These are phyloP conservation scores for Notiomystis cincta DNA, from an alignment of 2,113 vertebrate species.

Conservation along the genomic window DNA sequence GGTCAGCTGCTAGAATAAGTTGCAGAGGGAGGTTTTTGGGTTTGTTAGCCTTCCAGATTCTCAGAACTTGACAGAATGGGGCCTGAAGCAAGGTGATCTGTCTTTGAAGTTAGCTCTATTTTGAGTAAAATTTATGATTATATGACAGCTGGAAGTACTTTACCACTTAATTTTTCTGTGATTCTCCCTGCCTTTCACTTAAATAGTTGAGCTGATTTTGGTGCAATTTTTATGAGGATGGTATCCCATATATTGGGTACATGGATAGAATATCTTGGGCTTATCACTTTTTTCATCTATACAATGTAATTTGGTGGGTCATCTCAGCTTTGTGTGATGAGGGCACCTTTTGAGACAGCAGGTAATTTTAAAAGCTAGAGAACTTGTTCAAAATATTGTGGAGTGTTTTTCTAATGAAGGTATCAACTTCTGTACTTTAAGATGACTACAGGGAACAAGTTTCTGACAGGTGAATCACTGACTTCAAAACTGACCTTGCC, in stretches of 20 bases:
- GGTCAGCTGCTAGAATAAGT: neutral
- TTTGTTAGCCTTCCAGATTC: neutral
- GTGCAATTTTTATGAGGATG: neutral
- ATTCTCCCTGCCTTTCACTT: neutral
- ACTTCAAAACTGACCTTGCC: neutral
- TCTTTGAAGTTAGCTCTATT: neutral
- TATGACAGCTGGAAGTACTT: neutral
- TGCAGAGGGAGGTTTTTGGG: neutral
- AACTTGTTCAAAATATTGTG: neutral
- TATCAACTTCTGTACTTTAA: neutral
- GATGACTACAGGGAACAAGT: neutral
- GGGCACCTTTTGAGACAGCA: neutral
- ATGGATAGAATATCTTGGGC: neutral
- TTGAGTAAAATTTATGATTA: neutral
- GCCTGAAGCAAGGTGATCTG: neutral
- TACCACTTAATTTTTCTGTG: neutral
- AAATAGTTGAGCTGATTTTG: neutral
- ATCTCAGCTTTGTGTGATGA: neutral
- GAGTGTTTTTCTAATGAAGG: neutral
- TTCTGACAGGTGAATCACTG: neutral
- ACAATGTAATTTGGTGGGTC: neutral
- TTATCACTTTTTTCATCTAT: neutral
- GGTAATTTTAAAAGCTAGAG: neutral
- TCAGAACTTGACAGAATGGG: neutral
- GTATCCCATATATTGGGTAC: neutral